phyloP scores from a whole-genome alignment of 2,888 invertebrate species.

The Argyra leucocephala region DNA sequence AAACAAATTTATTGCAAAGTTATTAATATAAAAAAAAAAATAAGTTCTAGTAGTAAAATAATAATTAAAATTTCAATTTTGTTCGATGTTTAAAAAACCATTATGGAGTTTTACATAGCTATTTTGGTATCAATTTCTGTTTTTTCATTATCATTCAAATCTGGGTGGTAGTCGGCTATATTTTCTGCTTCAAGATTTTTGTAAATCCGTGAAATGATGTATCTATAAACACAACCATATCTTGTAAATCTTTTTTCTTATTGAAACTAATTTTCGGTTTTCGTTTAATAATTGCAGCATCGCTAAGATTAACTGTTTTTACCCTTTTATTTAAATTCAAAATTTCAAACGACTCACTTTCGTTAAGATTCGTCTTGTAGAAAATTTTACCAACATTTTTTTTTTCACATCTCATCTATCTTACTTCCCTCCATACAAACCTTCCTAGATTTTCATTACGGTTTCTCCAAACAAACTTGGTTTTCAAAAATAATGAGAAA shows the following conservation, averaged over 20 bases:
- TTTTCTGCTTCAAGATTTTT: background rate
- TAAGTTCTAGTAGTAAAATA: no score
- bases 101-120: no score
- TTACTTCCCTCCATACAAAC: background rate
- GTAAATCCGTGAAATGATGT: background rate
- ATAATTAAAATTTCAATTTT: no score
- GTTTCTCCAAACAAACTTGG: background rate
- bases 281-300: background rate
- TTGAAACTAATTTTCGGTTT: background rate
- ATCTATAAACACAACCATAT: background rate
- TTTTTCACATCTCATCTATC: background rate
- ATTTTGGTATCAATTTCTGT: background rate
- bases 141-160: background rate
- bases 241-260: background rate
- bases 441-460: background rate
- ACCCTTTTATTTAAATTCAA: background rate
- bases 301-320: background rate
- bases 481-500: background rate
- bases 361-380: background rate
- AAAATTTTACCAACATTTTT: background rate
- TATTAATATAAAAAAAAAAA: no score
- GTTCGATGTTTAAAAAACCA: no score
- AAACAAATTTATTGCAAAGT: no score
- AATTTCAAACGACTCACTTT: background rate
- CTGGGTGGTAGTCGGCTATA: background rate